Percentiles rank a stretch among this genome's conserved stretches.
Evolutionary conservation across 2,797 vertebrate genomes (phyloP).

Genomic region (Sarcoramphus papa): DNA sequence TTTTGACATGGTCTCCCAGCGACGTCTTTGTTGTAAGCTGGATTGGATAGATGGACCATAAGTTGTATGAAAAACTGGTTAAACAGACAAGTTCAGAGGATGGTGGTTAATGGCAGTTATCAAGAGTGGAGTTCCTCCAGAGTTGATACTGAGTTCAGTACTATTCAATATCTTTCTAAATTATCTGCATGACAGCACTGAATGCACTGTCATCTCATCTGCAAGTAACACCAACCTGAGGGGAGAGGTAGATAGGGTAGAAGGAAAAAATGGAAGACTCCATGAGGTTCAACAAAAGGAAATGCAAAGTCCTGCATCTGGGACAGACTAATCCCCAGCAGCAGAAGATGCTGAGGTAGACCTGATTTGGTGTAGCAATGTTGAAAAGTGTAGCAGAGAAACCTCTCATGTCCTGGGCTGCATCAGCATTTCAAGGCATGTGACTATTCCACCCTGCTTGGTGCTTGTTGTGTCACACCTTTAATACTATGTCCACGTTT

Average conservation of each 20-base stretch:
- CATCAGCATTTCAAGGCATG: background rate
- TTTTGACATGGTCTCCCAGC: background rate
- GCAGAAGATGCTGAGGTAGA: background rate
- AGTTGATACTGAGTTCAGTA: background rate
- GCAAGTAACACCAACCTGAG: background rate
- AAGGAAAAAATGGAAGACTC: background rate
- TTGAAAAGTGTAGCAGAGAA: background rate
- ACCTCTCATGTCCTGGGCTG: background rate
- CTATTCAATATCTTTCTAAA: background rate
- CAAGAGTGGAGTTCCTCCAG: background rate
- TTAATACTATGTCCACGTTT: background rate
- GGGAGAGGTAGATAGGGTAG: background rate
- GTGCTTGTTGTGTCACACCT: background rate
- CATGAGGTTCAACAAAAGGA: background rate
- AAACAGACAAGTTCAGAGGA: background rate
- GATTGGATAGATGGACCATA: background rate
- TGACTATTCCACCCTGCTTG: background rate
- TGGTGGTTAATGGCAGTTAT: background rate
- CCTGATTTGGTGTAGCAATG: background rate
- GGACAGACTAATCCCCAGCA: background rate
- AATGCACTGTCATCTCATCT: background rate
- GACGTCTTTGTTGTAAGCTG: background rate
- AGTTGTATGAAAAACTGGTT: background rate
- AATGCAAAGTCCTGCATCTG: background rate
- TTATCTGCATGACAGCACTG: background rate